These are phyloP conservation scores for Neoseiulus cucumeris DNA, from an alignment of 1,140 invertebrate genomes.

Conservation along the genomic window DNA sequence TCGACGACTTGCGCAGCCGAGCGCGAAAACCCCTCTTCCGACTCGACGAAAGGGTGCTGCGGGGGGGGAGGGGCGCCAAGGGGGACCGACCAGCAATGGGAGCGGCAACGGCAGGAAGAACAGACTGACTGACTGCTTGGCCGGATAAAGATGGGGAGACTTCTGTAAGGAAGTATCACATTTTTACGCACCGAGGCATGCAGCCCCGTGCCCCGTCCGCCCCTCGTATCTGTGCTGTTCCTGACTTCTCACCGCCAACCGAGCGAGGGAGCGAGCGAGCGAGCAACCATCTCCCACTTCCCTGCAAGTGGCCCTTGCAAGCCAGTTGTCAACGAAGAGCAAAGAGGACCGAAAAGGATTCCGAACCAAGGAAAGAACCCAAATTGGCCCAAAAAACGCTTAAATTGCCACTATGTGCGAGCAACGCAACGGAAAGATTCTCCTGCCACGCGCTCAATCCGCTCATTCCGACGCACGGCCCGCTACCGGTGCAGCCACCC, in stretches of 20 bases:
- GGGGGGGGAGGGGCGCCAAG: neutral
- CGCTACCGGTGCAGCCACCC: no score
- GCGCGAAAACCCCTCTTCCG: neutral
- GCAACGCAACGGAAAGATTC: no score
- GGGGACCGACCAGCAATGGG: neutral
- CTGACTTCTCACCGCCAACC: neutral
- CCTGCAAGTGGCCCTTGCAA: no score
- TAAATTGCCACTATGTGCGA: conserved; percentile 1
- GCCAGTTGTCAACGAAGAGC: no score
- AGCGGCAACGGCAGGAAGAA: neutral
- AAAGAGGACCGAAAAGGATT: no score
- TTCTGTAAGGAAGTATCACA: conserved; percentile 10
- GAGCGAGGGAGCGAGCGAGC: no score
- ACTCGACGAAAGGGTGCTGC: neutral
- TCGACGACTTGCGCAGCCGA: neutral
- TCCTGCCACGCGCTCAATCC: no score
- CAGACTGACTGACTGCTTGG: neutral
- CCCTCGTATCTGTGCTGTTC: neutral
- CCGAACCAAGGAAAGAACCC: neutral
- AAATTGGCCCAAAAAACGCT: neutral
- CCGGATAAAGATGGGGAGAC: neutral
- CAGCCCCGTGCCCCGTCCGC: neutral
- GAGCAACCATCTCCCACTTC: no score
- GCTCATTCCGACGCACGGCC: no score
- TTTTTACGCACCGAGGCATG: neutral